Base-by-base conservation (phyloP, 2,888 invertebrate species). In the Stenotaenia linearis region DNA sequence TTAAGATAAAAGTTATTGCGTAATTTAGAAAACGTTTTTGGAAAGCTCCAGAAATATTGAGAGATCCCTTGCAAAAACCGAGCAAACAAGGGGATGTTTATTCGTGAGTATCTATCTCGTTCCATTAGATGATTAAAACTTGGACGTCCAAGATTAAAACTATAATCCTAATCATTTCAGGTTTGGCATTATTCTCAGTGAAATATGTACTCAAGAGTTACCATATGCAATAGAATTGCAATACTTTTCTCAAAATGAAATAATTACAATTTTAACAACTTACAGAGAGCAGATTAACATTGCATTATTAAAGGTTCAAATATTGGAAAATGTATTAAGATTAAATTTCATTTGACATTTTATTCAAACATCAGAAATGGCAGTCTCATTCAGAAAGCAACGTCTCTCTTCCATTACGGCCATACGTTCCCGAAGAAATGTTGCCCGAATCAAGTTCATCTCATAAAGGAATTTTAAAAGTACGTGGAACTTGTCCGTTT, bases 181-280 rank as follows among this genome's bases (percentile, higher is more conserved):
- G 21, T 75, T 75, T 32, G 75, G 35, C 7, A 75, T 75, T 15
- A 75, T 75, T 10, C 37, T 75, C 21, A 75, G 30, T 75, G 75
- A 75, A 30, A 75, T 75, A 7, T 75, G 75, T 32, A 75, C 75
- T 10, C 30, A 75, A 3, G 75, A 75, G n/a, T 32, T 35, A n/a
- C 75, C 75, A 12, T 75, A 18, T 32, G 9, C 75, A 12, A 9
- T 32, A 75, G 30, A 30, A 21, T 21, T 75, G 32, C 35, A 75
- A 75, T 75, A 75, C n/a, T 75, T 75, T 35, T 32, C 75, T 21
- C 35, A 75, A 32, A 35, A 9, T 10, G 30, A 75, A 75, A 12
- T 75, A 2, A 7, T 75, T 3, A 75, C 25, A 6, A 75, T 75
- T 21, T 1, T 75, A 37, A 75, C 32, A 21, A 25, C 28, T 30